phyloP scores from a whole-genome alignment of 2,888 invertebrate genomes.

The Troides aeacus region DNA sequence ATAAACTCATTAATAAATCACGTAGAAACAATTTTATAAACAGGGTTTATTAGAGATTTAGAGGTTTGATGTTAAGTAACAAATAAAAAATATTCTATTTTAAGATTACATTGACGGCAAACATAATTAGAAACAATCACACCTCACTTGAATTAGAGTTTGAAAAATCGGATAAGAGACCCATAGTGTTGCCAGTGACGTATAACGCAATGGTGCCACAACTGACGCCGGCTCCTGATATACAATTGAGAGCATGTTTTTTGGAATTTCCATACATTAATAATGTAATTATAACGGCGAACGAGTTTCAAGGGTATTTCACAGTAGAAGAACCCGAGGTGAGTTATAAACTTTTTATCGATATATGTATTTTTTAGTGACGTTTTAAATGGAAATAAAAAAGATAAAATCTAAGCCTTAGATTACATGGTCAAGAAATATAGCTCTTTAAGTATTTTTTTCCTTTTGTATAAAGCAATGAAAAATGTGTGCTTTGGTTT shows the following conservation, averaged over 20 bases:
- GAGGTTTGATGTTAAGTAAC: no score
- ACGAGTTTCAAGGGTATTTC: conserved; percentile 73
- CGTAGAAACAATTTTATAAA: no score
- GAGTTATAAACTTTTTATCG: conserved; percentile 22
- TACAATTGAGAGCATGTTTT: conserved; percentile 80
- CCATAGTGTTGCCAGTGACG: conserved; percentile 73
- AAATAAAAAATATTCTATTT: not conserved
- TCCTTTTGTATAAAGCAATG: no score
- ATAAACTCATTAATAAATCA: no score
- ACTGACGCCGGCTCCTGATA: conserved; percentile 70
- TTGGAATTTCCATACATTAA: conserved; percentile 76
- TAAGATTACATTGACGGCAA: conserved; percentile 79
- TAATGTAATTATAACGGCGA: conserved; percentile 70
- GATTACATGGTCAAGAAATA: no score
- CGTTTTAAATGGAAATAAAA: not conserved
- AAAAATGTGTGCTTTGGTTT: no score
- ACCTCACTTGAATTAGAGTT: conserved; percentile 75
- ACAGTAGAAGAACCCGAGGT: conserved; percentile 60
- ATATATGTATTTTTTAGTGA: not conserved
- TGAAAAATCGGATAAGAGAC: conserved; percentile 79
- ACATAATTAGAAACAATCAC: conserved; percentile 67
- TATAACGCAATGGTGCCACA: conserved; percentile 75
- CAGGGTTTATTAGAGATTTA: no score
- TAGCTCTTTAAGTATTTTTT: no score
- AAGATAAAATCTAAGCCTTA: no score